These are phyloP conservation scores for Actinia equina DNA, from an alignment of 64 coral and sea anemone genomes.

Conservation along the genomic window DNA sequence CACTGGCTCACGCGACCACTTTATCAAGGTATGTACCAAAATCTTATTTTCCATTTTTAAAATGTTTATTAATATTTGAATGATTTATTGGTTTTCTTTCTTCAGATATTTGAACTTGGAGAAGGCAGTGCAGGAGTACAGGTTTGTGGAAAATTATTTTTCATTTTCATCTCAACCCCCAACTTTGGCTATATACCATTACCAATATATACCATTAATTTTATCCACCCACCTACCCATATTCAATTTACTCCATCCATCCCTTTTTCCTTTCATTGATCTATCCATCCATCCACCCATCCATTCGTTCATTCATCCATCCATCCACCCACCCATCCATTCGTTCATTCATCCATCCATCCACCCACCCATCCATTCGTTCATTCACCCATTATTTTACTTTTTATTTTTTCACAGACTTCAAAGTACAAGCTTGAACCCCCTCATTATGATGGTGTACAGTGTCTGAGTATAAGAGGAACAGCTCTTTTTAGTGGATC, in stretches of 20 bases:
- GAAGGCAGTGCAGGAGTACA: slow-evolving; percentile 83
- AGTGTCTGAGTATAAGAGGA: slow-evolving; percentile 82
- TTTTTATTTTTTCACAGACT: slow-evolving; percentile 36
- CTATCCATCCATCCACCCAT: no score
- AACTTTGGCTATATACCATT: no score
- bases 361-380: not conserved
- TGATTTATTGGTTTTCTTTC: not conserved
- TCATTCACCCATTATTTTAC: not conserved
- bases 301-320: no score
- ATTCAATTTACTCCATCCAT: not conserved
- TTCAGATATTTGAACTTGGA: slow-evolving; percentile 83
- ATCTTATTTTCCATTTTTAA: not conserved
- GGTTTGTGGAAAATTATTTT: slow-evolving; percentile 32
- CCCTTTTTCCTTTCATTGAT: not conserved
- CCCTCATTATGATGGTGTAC: slow-evolving; percentile 99
- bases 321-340: not conserved
- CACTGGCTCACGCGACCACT: slow-evolving; percentile 94
- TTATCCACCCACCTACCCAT: no score
- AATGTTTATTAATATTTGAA: not conserved
- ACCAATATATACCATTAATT: no score
- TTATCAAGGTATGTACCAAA: slow-evolving; percentile 69
- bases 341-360: not conserved
- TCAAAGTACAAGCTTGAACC: slow-evolving; percentile 84
- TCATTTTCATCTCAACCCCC: no score
- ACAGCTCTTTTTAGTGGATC: slow-evolving; percentile 93